phyloP scores from a whole-genome alignment of 2,888 invertebrate genomes.

The Zelleria hepariella region DNA sequence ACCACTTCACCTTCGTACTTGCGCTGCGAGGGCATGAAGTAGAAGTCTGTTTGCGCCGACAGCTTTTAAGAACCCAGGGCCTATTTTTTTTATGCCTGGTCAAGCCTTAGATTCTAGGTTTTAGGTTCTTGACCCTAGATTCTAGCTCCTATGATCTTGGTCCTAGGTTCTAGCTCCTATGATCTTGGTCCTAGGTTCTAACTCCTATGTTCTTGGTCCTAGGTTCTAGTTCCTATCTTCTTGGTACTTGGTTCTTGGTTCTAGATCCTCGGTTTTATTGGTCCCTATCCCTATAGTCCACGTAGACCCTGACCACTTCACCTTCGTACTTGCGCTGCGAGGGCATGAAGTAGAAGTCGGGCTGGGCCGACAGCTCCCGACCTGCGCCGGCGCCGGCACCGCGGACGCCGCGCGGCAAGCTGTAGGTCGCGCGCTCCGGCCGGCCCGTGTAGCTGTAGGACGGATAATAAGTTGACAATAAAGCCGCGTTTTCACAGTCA shows the following conservation, averaged over 20 bases:
- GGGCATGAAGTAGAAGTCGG: slow-evolving; percentile 97
- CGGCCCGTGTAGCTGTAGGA: slow-evolving; percentile 47
- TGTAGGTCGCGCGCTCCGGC: slow-evolving; percentile 79
- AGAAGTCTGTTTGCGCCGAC: slow-evolving; percentile 85
- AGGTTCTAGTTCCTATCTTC: no score
- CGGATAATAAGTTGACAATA: background rate
- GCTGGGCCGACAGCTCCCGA: slow-evolving; percentile 60
- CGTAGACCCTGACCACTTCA: slow-evolving; percentile 69
- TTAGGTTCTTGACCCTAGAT: no score
- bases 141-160: no score
- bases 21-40: slow-evolving; percentile 95
- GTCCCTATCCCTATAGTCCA: slow-evolving; percentile 23
- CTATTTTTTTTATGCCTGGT: no score
- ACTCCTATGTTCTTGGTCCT: no score
- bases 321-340: slow-evolving; percentile 94
- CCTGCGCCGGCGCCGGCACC: slow-evolving; percentile 53
- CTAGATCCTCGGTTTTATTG: background rate
- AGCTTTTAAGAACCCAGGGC: no score
- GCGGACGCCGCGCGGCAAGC: slow-evolving; percentile 79
- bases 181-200: no score
- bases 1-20: slow-evolving; percentile 89
- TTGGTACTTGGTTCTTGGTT: background rate
- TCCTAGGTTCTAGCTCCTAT: no score
- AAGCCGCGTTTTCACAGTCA: no score
- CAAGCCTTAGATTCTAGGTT: no score